phyloP scores from a whole-genome alignment of 2,797 vertebrate genomes.

The Loriculus beryllinus region DNA sequence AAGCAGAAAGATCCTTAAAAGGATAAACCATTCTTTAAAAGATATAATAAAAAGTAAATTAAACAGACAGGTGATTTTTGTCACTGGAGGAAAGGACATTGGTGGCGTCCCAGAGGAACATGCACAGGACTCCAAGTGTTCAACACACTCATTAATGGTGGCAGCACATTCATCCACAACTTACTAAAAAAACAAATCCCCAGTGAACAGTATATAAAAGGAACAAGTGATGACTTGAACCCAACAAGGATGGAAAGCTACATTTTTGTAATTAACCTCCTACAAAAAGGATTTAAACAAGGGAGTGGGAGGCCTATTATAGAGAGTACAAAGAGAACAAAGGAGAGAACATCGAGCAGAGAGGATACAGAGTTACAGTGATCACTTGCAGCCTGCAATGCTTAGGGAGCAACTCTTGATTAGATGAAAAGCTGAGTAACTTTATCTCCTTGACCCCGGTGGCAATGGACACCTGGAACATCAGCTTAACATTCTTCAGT shows the following conservation, averaged over 20 bases:
- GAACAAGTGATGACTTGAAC: not conserved
- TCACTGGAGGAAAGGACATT: not conserved
- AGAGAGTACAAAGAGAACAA: not conserved
- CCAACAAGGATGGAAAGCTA: constrained; percentile 19
- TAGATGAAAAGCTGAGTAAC: not conserved
- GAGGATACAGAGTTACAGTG: not conserved
- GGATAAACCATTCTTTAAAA: not conserved
- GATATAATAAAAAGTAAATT: not conserved
- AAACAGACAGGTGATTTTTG: not conserved
- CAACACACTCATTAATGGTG: not conserved
- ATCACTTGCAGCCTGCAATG: not conserved
- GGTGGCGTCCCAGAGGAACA: not conserved
- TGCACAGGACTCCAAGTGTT: not conserved
- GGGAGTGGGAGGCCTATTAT: not conserved
- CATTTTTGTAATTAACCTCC: constrained; percentile 57
- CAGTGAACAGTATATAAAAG: not conserved
- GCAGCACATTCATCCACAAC: not conserved
- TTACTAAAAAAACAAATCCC: not conserved
- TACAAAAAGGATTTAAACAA: constrained; percentile 41
- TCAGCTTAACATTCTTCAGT: not conserved
- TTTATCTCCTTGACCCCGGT: not conserved
- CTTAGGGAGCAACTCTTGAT: not conserved
- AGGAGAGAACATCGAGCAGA: not conserved
- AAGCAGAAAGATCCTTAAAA: not conserved
- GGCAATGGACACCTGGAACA: not conserved